A percentile compares a stretch with the other conserved stretches of the same genome.
Conservation (phyloP, 2,113 vertebrate species). For the Cyanoderma ruficeps region DNA sequence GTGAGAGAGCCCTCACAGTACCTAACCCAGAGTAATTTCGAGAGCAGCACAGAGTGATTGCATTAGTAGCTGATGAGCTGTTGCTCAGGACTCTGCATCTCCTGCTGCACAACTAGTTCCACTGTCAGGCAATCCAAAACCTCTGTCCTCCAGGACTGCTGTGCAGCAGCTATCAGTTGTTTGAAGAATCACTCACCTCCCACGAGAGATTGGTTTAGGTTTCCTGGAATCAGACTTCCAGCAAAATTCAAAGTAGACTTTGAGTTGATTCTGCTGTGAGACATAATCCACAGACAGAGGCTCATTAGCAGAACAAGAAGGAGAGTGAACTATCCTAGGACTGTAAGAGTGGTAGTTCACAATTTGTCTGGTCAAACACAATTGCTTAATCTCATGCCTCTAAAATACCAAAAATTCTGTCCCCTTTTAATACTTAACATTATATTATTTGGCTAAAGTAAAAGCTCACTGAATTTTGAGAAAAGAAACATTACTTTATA, state of each 20-base stretch:
- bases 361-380: neutral
- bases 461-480: neutral
- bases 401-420: neutral
- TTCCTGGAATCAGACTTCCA: neutral
- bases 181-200: neutral
- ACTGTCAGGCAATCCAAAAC: neutral
- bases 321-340: neutral
- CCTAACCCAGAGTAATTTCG: neutral
- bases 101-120: neutral
- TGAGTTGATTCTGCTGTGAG: neutral
- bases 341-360: neutral
- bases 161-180: neutral
- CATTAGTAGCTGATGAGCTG: neutral
- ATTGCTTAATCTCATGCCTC: neutral
- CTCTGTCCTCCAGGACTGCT: neutral
- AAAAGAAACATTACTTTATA: accelerated
- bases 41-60: neutral
- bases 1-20: neutral
- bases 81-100: neutral
- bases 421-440: neutral
- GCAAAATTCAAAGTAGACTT: neutral
- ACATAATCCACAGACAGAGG: neutral
- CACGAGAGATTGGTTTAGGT: neutral
- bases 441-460: neutral
- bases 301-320: neutral